phyloP scores from a whole-genome alignment of 2,797 vertebrate species.

The Buceros bicornis region DNA sequence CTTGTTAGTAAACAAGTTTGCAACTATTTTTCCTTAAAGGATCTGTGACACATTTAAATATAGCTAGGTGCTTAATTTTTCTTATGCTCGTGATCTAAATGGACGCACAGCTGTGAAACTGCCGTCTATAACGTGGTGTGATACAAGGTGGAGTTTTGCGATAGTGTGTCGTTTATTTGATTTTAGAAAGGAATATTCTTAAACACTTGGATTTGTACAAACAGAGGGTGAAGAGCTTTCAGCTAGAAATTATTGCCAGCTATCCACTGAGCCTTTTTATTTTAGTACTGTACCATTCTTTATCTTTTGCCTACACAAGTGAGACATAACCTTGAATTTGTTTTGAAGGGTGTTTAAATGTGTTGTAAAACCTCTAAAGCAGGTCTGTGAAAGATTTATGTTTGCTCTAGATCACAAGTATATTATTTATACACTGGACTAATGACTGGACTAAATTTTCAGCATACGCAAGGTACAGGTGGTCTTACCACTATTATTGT shows the following conservation, averaged over 20 bases:
- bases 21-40: neutral
- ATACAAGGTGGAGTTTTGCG: neutral
- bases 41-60: neutral
- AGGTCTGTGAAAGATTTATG: neutral
- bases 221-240: neutral
- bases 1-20: neutral
- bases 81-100: neutral
- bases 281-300: neutral
- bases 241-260: neutral
- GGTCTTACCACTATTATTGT: neutral
- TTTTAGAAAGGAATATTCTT: neutral
- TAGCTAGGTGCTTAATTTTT: neutral
- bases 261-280: neutral
- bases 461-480: neutral
- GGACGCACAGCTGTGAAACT: neutral
- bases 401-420: neutral
- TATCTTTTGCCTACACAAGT: neutral
- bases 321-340: neutral
- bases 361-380: neutral
- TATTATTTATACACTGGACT: neutral
- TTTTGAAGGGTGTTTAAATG: neutral
- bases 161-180: neutral
- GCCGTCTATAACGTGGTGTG: neutral
- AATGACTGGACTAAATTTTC: neutral
- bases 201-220: neutral